phyloP scores from a whole-genome alignment of 2,888 invertebrate species.

The Acanthosepion pharaonis region DNA sequence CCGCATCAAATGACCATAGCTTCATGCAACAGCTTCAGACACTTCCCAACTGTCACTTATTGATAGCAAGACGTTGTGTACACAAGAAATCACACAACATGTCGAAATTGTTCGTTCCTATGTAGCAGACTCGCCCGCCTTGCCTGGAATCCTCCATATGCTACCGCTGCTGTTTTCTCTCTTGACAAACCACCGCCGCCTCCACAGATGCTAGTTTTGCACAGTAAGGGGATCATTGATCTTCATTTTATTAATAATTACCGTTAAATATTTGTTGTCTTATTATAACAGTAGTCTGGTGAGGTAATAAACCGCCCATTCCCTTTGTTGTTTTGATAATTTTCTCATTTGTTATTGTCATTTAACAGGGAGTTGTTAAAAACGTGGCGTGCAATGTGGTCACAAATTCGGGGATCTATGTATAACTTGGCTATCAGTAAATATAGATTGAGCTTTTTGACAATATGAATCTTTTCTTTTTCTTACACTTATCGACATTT shows the following conservation, averaged over 20 bases:
- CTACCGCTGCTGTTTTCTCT: background rate
- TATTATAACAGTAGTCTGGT: background rate
- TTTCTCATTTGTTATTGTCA: background rate
- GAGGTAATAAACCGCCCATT: background rate
- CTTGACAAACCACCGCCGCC: background rate
- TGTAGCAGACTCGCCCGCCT: background rate
- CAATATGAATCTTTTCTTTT: background rate
- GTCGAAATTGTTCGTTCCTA: constrained; percentile 2
- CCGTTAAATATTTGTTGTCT: background rate
- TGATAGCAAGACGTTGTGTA: background rate
- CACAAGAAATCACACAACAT: background rate
- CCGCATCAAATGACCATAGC: background rate
- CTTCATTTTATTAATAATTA: background rate
- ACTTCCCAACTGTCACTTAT: background rate
- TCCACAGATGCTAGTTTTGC: background rate
- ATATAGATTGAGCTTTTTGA: background rate
- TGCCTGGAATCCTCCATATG: background rate
- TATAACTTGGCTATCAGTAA: background rate
- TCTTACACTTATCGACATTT: background rate
- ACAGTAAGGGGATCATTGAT: background rate
- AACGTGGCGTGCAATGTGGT: background rate
- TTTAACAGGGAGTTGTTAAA: background rate
- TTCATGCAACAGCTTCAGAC: background rate
- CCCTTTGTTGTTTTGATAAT: background rate
- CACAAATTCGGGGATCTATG: constrained; percentile 7